Conservation (phyloP, 2,797 vertebrate species). For the Anabacerthia variegaticeps region DNA sequence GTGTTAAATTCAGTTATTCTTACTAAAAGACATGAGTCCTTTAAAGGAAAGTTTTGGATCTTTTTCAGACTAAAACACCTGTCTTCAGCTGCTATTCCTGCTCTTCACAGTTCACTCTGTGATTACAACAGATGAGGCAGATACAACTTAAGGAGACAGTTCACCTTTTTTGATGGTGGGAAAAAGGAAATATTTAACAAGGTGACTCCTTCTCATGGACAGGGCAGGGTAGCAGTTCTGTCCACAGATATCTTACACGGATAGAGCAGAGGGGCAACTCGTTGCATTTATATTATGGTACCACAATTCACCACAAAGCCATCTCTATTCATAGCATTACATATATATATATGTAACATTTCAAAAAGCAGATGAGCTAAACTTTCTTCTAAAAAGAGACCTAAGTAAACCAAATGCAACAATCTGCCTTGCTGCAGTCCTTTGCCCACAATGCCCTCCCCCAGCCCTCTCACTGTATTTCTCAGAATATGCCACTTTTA, state of each 20-base stretch:
- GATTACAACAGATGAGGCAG: background rate
- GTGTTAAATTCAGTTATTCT: background rate
- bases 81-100: background rate
- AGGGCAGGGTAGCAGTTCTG: background rate
- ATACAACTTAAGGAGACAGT: background rate
- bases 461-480: background rate
- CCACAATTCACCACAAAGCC: background rate
- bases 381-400: background rate
- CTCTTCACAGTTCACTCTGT: background rate
- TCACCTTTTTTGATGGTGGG: background rate
- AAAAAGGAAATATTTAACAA: background rate
- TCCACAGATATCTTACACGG: background rate
- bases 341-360: background rate
- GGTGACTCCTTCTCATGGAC: background rate
- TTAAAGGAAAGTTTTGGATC: background rate
- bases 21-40: background rate
- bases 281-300: background rate
- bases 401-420: background rate
- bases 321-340: background rate
- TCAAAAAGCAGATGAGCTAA: background rate
- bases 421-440: background rate
- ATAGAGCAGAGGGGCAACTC: background rate
- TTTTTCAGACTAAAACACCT: background rate
- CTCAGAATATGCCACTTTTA: slow-evolving; percentile 1
- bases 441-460: background rate